These are phyloP conservation scores for Atlantisia rogersi DNA, from an alignment of 2,113 vertebrate genomes.

Conservation along the genomic window DNA sequence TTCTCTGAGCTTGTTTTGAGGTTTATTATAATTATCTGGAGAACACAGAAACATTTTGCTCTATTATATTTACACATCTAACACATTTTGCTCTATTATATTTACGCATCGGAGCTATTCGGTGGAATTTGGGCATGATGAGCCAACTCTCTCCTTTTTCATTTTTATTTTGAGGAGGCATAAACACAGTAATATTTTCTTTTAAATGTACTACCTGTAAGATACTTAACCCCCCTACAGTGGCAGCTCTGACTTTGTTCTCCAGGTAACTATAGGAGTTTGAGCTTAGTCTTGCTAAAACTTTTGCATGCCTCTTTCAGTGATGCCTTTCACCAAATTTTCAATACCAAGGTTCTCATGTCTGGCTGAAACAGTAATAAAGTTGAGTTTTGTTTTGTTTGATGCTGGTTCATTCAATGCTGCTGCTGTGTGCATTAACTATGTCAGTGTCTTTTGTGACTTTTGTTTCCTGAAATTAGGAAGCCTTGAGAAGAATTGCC, in stretches of 20 bases:
- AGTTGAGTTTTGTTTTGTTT: neutral
- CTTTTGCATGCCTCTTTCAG: neutral
- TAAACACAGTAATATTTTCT: neutral
- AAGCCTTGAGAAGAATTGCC: neutral
- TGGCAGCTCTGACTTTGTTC: neutral
- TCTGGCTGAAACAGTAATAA: neutral
- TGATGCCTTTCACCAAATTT: neutral
- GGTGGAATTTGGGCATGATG: neutral
- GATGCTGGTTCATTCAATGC: neutral
- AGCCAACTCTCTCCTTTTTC: rapidly evolving
- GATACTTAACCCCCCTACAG: neutral
- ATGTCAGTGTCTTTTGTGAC: neutral
- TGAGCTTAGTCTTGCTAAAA: neutral
- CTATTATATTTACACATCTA: neutral
- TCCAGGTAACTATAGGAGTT: neutral
- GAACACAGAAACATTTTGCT: neutral
- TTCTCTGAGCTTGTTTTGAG: neutral
- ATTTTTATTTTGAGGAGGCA: neutral
- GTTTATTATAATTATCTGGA: neutral
- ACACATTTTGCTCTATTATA: too few relatives aligned
- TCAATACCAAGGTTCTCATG: neutral
- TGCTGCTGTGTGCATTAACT: neutral
- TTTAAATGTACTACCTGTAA: neutral
- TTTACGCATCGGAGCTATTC: neutral
- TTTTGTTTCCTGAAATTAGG: neutral